Evolutionary conservation across 2,797 vertebrate genomes (phyloP), one percentile per base, ranked within the genome.

Genomic region (Lerista edwardsae): DNA sequence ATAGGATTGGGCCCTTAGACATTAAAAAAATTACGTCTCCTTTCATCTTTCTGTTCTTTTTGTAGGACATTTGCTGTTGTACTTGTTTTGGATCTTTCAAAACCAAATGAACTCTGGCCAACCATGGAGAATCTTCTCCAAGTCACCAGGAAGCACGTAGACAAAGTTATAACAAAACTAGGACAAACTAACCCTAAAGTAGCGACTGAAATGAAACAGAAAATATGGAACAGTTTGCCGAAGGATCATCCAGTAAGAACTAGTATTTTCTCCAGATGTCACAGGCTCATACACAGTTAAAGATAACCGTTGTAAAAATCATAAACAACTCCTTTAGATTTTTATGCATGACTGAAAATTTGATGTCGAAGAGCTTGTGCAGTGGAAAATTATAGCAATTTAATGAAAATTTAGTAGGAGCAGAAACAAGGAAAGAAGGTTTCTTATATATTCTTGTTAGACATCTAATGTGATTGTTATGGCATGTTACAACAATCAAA

Each of bases 241-340:
- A 98, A 97, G 95, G 97, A 99, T 95, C 97, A 98, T 94, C 98
- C 98, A 25, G 99, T 99, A 94, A 96, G 97, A 94, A 89, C 15
- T 90, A 90, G 92, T 90, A 85, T 90, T 92, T 92, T 86, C 84
- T 94, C 87, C 86, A 87, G 77, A 76, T 91, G 81, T 94, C 91
- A 93, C 74, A 87, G 90, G 83, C 87, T 88, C 79, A 82, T 88
- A 87, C 86, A 73, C 88, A 90, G 91, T 92, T 91, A 93, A 91
- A 93, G 91, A 89, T 91, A 93, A 91, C 92, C 86, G 87, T 90
- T 93, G 90, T 89, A 88, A 94, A 93, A 92, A 87, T 91, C 85
- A 88, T 92, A 93, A 92, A 93, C 88, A 95, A 86, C 87, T 92
- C 93, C 94, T 93, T 92, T 86, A 94, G 90, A 91, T 93, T 94